phyloP scores from a whole-genome alignment of 2,113 vertebrate genomes.

The Anseranas semipalmata region DNA sequence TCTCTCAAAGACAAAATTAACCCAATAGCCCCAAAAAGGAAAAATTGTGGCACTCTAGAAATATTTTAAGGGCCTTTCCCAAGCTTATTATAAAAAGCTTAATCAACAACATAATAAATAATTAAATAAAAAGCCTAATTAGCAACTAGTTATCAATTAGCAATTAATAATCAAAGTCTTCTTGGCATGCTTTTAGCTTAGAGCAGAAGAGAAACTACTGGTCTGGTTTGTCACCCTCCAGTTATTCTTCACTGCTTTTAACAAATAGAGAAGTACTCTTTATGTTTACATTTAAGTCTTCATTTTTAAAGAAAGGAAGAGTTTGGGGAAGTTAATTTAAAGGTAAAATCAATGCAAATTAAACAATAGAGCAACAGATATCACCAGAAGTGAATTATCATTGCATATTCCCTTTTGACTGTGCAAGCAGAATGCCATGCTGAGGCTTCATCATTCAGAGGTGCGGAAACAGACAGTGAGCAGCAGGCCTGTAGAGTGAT shows the following conservation, averaged over 20 bases:
- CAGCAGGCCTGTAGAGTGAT: neutral
- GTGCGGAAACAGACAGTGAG: neutral
- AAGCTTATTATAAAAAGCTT: neutral
- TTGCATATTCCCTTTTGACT: neutral
- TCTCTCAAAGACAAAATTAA: neutral
- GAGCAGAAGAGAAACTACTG: neutral
- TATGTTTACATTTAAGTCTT: neutral
- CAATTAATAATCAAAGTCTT: neutral
- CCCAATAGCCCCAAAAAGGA: neutral
- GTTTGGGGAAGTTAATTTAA: neutral
- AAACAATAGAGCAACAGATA: neutral
- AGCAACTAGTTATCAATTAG: neutral
- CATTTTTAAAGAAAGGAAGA: neutral
- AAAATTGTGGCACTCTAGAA: neutral
- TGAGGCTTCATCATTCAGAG: neutral
- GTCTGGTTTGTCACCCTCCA: neutral
- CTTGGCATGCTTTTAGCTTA: neutral
- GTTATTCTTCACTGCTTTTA: neutral
- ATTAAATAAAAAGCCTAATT: neutral
- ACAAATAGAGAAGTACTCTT: neutral
- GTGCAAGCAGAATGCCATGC: neutral
- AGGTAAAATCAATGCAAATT: neutral
- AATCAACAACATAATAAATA: too few species aligned
- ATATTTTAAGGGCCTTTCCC: neutral
- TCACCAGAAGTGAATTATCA: neutral